Evolutionary conservation across 2,888 invertebrate genomes (phyloP).

Genomic region (Chrysolina oricalcia): DNA sequence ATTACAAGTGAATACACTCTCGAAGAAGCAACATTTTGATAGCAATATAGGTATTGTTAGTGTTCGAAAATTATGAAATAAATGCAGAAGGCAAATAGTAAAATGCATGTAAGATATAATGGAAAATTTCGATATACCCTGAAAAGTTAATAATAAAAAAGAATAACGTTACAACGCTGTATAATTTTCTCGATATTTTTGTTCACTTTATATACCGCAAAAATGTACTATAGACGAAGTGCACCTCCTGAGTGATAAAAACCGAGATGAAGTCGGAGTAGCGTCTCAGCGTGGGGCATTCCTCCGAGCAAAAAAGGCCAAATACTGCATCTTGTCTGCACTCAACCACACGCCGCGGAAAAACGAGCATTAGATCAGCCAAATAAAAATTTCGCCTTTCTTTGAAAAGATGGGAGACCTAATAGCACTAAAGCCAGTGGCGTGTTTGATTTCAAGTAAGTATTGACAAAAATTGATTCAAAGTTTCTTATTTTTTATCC

Average conservation of each 20-base stretch:
- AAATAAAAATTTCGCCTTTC: conserved; percentile 17
- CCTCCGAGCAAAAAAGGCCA: conserved; percentile 8
- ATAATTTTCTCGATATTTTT: background rate
- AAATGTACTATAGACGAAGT: background rate
- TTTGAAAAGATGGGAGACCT: background rate
- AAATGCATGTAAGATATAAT: too few species aligned
- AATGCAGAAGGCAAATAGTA: too few species aligned
- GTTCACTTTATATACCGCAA: background rate
- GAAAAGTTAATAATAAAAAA: too few species aligned
- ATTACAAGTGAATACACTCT: too few species aligned
- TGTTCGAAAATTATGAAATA: too few species aligned
- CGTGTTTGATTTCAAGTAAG: background rate
- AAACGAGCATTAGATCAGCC: conserved; percentile 9
- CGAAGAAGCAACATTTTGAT: too few species aligned
- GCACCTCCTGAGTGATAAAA: conserved; percentile 26
- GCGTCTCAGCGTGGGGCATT: conserved; percentile 26
- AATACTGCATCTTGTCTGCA: conserved; percentile 23
- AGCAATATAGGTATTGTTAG: too few species aligned
- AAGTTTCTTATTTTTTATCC: too few species aligned
- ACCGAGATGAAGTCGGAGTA: background rate
- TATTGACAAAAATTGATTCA: too few species aligned
- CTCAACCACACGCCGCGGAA: conserved; percentile 14
- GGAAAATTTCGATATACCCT: too few species aligned
- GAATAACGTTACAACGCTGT: too few species aligned
- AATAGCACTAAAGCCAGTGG: background rate